Conservation (phyloP, 2,797 vertebrate species). For the Bryconaethiops microstoma region DNA sequence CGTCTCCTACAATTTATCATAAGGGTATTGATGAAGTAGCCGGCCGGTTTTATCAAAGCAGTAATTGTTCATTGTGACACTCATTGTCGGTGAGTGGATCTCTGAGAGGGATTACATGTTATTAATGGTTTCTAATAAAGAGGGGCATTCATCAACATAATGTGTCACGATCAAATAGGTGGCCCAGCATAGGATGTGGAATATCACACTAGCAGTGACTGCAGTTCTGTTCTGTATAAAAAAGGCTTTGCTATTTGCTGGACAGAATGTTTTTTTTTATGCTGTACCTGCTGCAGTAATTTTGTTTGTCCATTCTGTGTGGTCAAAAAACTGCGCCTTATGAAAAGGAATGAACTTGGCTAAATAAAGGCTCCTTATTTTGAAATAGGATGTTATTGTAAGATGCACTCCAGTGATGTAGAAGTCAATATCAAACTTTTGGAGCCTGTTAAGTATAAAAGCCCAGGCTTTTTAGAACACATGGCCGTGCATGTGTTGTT, state of each 20-base stretch:
- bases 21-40: slow-evolving; percentile 65
- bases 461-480: slow-evolving; percentile 24
- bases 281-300: background rate
- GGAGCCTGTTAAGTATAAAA: slow-evolving; percentile 2
- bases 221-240: background rate
- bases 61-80: slow-evolving; percentile 78
- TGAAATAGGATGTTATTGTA: background rate
- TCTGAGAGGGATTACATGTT: slow-evolving; percentile 67
- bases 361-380: background rate
- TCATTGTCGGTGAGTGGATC: slow-evolving; percentile 71
- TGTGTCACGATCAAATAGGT: slow-evolving; percentile 59
- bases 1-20: slow-evolving; percentile 70
- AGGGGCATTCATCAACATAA: slow-evolving; percentile 71
- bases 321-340: background rate
- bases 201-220: slow-evolving; percentile 14
- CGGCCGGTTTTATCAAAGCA: slow-evolving; percentile 69
- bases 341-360: background rate
- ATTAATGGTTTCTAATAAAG: slow-evolving; percentile 79
- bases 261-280: slow-evolving; percentile 14
- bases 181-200: slow-evolving; percentile 41
- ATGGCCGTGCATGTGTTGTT: slow-evolving; percentile 46
- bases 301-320: background rate
- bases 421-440: background rate
- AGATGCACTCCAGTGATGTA: background rate
- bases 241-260: background rate